These are phyloP conservation scores for Microtus pennsylvanicus DNA, from an alignment of 2,113 vertebrate species.

Conservation along the genomic window DNA sequence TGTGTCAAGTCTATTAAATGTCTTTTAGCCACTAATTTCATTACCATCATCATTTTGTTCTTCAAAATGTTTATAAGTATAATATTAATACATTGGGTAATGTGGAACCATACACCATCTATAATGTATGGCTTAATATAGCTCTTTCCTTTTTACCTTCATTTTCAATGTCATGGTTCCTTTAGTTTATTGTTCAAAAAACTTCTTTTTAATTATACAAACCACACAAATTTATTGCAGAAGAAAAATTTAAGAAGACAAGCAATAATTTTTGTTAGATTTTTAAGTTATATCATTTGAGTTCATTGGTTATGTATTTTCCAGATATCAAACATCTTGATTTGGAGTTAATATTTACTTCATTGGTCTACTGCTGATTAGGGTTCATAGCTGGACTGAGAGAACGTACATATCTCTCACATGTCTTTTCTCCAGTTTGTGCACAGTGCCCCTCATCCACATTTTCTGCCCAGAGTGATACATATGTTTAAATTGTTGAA, in stretches of 20 bases:
- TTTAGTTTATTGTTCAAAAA: constrained; percentile 18
- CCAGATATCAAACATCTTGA: not conserved
- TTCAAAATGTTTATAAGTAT: not conserved
- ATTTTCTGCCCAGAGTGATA: not conserved
- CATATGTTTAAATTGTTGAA: not conserved
- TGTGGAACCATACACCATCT: not conserved
- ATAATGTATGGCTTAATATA: not conserved
- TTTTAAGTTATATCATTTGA: not conserved
- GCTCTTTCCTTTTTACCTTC: not conserved
- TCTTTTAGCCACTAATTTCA: not conserved
- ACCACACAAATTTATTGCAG: not conserved
- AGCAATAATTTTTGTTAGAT: not conserved
- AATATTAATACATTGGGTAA: not conserved
- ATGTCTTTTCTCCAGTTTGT: not conserved
- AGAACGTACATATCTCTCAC: not conserved
- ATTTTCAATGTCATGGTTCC: not conserved
- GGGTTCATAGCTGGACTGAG: not conserved
- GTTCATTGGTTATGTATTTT: not conserved
- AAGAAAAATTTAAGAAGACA: constrained; percentile 12
- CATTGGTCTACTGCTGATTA: not conserved
- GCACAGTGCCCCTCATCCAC: too few relatives aligned
- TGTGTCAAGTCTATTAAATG: not conserved
- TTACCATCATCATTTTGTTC: not conserved
- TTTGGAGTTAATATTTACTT: not conserved
- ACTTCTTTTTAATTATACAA: constrained; percentile 10